phyloP scores from a whole-genome alignment of 2,113 vertebrate species.

The Craseonycteris thonglongyai region DNA sequence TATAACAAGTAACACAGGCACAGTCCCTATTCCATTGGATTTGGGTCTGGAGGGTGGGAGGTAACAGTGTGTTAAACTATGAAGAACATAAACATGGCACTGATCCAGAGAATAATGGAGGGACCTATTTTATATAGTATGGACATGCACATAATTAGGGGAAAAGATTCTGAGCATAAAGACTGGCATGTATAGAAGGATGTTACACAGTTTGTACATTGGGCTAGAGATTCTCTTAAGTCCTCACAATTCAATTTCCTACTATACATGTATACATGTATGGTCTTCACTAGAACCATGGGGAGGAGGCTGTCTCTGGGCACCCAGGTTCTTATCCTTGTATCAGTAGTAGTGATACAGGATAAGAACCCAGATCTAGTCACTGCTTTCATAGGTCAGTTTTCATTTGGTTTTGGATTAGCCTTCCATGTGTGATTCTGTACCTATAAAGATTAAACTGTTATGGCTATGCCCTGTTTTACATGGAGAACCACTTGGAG shows the following conservation, averaged over 20 bases:
- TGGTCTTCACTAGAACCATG: neutral
- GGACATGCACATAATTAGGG: neutral
- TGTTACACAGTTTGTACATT: neutral
- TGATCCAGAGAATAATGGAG: neutral
- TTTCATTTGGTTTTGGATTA: conserved; percentile 1
- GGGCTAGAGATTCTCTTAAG: neutral
- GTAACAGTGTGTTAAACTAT: neutral
- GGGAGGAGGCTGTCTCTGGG: neutral
- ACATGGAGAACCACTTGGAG: neutral
- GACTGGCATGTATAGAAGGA: neutral
- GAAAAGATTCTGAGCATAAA: neutral
- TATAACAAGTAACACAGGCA: neutral
- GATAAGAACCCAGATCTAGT: neutral
- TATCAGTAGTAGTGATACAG: neutral
- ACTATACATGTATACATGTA: neutral
- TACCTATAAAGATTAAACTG: neutral
- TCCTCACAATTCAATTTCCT: neutral
- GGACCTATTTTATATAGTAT: neutral
- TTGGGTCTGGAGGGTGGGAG: neutral
- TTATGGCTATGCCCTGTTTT: neutral
- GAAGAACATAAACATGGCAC: neutral
- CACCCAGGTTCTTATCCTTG: no score
- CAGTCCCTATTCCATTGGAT: neutral
- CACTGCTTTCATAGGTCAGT: neutral
- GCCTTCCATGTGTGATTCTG: neutral